Evolutionary conservation across 2,888 invertebrate genomes (phyloP).

Genomic region (Ichneumon xanthorius): DNA sequence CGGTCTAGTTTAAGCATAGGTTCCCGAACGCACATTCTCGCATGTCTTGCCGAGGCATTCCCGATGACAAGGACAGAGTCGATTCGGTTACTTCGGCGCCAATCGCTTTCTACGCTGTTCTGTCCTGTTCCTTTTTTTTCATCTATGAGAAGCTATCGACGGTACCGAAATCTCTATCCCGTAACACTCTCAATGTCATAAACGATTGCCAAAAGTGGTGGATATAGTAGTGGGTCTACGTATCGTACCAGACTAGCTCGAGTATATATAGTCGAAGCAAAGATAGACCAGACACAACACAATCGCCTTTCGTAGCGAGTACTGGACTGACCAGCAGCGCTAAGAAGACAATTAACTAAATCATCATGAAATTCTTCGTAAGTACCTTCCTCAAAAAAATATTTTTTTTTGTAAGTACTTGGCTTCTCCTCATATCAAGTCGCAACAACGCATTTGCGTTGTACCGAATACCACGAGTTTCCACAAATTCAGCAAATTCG

Average conservation of each 20-base stretch:
- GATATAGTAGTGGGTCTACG: conserved; percentile 27
- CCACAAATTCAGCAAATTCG: not conserved
- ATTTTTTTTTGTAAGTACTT: not conserved
- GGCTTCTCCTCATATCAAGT: not conserved
- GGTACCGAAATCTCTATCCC: conserved; percentile 20
- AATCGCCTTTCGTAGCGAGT: conserved; percentile 75
- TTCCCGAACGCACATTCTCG: conserved; percentile 45
- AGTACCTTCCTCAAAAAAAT: conserved; percentile 64
- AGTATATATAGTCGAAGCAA: conserved; percentile 56
- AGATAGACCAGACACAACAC: conserved; percentile 53
- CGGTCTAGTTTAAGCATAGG: not conserved
- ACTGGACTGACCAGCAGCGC: conserved; percentile 74
- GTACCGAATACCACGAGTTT: too few relatives aligned
- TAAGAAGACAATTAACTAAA: conserved; percentile 42
- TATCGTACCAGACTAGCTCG: not conserved
- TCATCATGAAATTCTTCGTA: conserved; percentile 76
- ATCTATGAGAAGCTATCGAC: conserved; percentile 13
- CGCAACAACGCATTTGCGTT: too few relatives aligned
- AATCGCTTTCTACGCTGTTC: conserved; percentile 52
- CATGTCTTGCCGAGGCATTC: conserved; percentile 20
- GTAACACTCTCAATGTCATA: conserved; percentile 41
- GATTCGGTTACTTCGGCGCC: conserved; percentile 35
- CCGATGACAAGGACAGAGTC: conserved; percentile 56
- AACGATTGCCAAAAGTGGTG: conserved; percentile 45
- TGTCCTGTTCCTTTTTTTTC: not conserved